A percentile compares a stretch with the other conserved stretches of the same genome.
phyloP scores from a whole-genome alignment of 2,113 vertebrate species.

The Anoura caudifer region DNA sequence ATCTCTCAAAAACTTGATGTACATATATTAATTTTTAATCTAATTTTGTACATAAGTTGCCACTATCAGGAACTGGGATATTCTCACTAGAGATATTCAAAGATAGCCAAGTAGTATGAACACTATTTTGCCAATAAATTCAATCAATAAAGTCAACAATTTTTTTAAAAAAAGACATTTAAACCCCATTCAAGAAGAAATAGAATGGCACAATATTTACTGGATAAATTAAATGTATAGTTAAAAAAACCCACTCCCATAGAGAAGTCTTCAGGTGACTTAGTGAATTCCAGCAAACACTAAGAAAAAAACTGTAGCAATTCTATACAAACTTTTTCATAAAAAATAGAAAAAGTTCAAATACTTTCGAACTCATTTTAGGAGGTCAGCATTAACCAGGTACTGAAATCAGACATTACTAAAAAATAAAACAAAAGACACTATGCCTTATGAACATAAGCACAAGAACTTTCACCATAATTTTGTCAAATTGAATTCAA shows the following conservation, averaged over 20 bases:
- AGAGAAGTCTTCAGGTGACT: background rate
- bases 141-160: background rate
- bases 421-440: background rate
- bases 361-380: background rate
- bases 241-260: background rate
- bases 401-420: background rate
- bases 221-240: background rate
- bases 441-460: background rate
- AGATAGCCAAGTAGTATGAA: background rate
- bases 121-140: background rate
- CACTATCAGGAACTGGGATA: background rate
- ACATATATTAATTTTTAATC: background rate
- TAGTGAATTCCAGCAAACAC: background rate
- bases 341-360: background rate
- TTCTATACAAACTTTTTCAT: background rate
- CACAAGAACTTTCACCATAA: background rate
- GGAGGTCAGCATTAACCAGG: background rate
- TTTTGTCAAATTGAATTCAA: background rate
- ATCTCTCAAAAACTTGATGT: background rate
- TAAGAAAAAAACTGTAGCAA: background rate
- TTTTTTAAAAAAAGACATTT: background rate
- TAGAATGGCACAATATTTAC: background rate
- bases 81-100: background rate
- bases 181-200: background rate
- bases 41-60: background rate